Conservation (phyloP, 2,888 invertebrate species). For the Rhorus exstirpatorius region DNA sequence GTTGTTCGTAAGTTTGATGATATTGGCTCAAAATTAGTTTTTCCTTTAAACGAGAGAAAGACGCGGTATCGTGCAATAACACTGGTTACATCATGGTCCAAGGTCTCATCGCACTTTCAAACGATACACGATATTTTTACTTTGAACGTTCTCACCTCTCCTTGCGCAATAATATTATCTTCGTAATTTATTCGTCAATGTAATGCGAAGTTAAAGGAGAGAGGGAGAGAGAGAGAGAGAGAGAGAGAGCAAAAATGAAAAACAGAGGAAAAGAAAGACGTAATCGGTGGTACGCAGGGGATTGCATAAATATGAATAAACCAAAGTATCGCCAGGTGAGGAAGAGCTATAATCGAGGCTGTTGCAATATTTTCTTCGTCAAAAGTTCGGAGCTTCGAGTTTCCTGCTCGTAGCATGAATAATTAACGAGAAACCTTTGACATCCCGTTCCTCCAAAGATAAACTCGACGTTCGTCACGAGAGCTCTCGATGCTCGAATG, state of each 20-base stretch:
- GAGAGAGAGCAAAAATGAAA: background rate
- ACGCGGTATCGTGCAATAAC: slow-evolving; percentile 27
- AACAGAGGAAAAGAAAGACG: background rate
- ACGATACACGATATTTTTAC: slow-evolving; percentile 5
- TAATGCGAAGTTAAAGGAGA: background rate
- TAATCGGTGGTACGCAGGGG: background rate
- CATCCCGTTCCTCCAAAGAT: slow-evolving; percentile 68
- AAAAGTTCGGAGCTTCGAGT: slow-evolving; percentile 21
- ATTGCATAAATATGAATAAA: slow-evolving; percentile 33
- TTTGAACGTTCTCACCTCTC: background rate
- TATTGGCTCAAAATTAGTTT: slow-evolving; percentile 5
- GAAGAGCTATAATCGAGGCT: background rate
- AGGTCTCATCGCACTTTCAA: slow-evolving; percentile 36
- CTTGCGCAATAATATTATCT: slow-evolving; percentile 4
- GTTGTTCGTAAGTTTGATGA: background rate
- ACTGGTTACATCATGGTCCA: slow-evolving; percentile 55
- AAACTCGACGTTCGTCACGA: slow-evolving; percentile 41
- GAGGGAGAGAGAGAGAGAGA: background rate
- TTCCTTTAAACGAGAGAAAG: background rate
- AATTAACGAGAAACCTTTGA: slow-evolving; percentile 80
- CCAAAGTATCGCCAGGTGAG: slow-evolving; percentile 25
- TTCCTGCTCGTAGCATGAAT: slow-evolving; percentile 73
- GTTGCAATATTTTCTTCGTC: slow-evolving; percentile 4
- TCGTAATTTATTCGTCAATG: background rate
- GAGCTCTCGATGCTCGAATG: background rate